These are phyloP conservation scores for Echeneis naucrates DNA, from an alignment of 2,797 vertebrate species.

Conservation along the genomic window DNA sequence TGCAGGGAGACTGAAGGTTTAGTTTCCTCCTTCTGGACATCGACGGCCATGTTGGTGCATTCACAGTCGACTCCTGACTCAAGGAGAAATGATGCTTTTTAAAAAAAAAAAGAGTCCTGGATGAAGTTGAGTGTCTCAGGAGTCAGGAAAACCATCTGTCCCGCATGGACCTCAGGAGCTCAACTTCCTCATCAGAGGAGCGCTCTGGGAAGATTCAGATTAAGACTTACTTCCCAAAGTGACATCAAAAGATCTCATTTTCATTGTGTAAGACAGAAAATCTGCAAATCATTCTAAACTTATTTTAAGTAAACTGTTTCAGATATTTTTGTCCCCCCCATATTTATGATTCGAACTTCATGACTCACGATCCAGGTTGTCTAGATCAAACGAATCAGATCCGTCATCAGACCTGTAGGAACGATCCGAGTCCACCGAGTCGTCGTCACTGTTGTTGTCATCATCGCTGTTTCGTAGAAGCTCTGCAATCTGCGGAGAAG, in stretches of 20 bases:
- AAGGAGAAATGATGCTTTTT: not conserved
- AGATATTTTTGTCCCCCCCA: too few species aligned
- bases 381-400: not conserved
- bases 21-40: not conserved
- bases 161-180: not conserved
- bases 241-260: too few species aligned
- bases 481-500: slow-evolving; percentile 81
- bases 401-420: not conserved
- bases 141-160: slow-evolving; percentile 41
- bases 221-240: too few species aligned
- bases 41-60: not conserved
- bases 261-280: too few species aligned
- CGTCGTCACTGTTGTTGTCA: slow-evolving; percentile 71
- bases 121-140: slow-evolving; percentile 3
- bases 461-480: slow-evolving; percentile 88
- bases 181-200: not conserved
- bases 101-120: not conserved
- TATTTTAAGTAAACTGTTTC: too few species aligned
- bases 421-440: slow-evolving; percentile 7
- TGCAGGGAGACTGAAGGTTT: slow-evolving; percentile 7
- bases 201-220: not conserved
- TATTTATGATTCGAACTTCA: too few species aligned
- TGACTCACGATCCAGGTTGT: slow-evolving; percentile 84
- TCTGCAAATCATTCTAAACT: too few species aligned
- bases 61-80: slow-evolving; percentile 19